These are phyloP conservation scores for Aphis craccivora DNA, from an alignment of 1,140 invertebrate species.

Conservation along the genomic window DNA sequence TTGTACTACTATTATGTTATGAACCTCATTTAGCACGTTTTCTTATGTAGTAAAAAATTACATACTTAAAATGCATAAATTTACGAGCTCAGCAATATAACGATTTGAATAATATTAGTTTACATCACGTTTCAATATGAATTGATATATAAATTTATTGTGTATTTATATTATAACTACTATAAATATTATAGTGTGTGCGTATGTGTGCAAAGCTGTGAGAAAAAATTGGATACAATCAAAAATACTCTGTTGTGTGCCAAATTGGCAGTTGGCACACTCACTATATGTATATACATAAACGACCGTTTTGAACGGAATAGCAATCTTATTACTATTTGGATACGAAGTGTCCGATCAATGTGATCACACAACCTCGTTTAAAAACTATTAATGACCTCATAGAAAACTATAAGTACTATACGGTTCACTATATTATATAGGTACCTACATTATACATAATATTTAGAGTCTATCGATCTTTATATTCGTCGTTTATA, in stretches of 20 bases:
- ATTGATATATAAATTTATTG: background rate
- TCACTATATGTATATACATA: background rate
- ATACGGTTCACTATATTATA: background rate
- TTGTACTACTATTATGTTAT: background rate
- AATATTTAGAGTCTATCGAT: background rate
- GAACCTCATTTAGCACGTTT: background rate
- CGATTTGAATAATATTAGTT: background rate
- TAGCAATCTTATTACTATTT: constrained; percentile 23
- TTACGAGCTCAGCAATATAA: background rate
- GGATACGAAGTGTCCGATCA: background rate
- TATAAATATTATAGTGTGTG: background rate
- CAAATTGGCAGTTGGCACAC: constrained; percentile 33
- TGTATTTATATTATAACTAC: background rate
- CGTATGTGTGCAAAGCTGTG: background rate
- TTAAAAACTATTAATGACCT: constrained; percentile 15
- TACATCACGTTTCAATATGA: constrained; percentile 23
- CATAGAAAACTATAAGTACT: background rate
- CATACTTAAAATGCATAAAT: background rate
- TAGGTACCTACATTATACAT: background rate
- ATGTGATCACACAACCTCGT: background rate
- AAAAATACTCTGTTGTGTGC: constrained; percentile 22
- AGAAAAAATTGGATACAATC: constrained; percentile 45
- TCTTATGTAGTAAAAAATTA: background rate
- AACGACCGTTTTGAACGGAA: constrained; percentile 41
- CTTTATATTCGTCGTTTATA: background rate